A percentile compares a stretch with the other conserved stretches of the same genome.
These are phyloP conservation scores for Setipinna tenuifilis DNA, from an alignment of 2,797 vertebrate species.

Conservation along the genomic window DNA sequence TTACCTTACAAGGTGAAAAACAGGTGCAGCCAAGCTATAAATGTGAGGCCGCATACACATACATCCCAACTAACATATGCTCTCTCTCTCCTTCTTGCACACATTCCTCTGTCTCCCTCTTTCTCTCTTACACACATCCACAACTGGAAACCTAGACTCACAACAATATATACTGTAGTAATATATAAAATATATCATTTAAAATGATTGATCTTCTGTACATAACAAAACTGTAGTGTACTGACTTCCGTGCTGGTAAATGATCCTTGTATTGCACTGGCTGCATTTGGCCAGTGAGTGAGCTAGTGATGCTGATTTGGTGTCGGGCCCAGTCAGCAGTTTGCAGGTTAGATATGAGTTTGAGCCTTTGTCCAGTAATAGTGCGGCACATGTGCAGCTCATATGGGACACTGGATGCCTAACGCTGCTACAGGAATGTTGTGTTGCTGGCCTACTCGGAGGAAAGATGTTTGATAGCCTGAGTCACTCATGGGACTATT, in stretches of 20 bases:
- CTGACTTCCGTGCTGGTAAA: background rate
- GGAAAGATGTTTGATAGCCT: background rate
- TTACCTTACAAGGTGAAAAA: constrained; percentile 34
- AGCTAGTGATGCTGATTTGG: background rate
- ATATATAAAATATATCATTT: background rate
- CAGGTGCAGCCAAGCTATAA: constrained; percentile 32
- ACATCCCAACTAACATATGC: background rate
- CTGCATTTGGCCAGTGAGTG: background rate
- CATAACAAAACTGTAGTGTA: background rate
- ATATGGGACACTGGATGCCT: background rate
- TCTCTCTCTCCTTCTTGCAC: background rate
- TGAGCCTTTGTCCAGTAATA: background rate
- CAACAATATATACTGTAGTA: background rate
- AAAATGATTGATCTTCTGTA: background rate
- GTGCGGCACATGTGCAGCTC: background rate
- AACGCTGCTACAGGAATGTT: background rate
- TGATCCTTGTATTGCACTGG: background rate
- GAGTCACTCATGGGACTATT: background rate
- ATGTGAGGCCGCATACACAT: background rate
- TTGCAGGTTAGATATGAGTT: background rate
- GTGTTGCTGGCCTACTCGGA: background rate
- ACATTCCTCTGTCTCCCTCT: background rate
- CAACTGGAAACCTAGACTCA: background rate
- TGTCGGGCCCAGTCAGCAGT: background rate
- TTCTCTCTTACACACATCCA: constrained; percentile 4